These are phyloP conservation scores for Cataglyphis livida DNA, from an alignment of 2,888 invertebrate species.

Conservation along the genomic window DNA sequence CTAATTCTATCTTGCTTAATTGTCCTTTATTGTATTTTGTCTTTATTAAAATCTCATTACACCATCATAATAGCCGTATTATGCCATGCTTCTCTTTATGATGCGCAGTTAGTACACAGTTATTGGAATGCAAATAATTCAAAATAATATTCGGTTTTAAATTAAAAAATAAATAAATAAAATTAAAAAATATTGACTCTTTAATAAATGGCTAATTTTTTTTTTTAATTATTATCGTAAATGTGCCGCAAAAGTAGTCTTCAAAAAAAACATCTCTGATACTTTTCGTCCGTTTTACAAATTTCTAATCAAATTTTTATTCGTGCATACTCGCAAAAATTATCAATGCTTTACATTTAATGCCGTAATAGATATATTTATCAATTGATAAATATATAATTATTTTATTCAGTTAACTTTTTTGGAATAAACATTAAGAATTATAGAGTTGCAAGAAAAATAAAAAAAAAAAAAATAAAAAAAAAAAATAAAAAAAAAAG, in stretches of 20 bases:
- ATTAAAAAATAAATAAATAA: slow-evolving; percentile 2
- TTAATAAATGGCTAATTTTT: not conserved
- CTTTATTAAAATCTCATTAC: slow-evolving; percentile 24
- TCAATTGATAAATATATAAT: not conserved
- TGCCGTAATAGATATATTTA: not conserved
- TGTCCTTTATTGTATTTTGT: slow-evolving; percentile 19
- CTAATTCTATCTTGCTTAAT: slow-evolving; percentile 23
- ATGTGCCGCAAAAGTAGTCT: not conserved
- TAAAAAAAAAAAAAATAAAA: too few relatives aligned
- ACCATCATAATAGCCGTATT: not conserved
- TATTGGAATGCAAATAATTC: slow-evolving; percentile 11
- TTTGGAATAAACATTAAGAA: not conserved
- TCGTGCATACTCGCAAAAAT: not conserved
- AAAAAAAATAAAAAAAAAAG: too few relatives aligned
- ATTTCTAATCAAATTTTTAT: not conserved
- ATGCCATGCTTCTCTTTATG: not conserved
- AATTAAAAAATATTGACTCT: not conserved
- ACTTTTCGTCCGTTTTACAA: not conserved
- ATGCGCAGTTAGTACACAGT: not conserved
- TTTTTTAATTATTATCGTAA: not conserved
- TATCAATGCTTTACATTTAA: not conserved
- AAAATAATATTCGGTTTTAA: not conserved
- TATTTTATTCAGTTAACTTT: not conserved
- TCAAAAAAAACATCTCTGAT: not conserved
- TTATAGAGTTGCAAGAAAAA: not conserved